Conservation (phyloP, 2,797 vertebrate species). For the Dendrocincla fuliginosa region DNA sequence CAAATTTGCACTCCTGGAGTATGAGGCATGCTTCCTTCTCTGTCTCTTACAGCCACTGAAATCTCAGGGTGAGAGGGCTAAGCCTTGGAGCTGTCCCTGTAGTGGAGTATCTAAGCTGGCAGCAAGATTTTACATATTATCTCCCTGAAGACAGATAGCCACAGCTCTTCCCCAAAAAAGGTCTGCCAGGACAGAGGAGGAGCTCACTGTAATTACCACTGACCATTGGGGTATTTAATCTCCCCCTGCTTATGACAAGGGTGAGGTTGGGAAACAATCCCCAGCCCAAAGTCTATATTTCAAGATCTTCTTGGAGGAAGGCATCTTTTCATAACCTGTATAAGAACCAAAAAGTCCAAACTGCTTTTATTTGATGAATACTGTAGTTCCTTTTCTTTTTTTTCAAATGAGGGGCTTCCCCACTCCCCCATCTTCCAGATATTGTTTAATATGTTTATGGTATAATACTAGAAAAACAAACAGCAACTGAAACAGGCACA, state of each 20-base stretch:
- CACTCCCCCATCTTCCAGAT: neutral
- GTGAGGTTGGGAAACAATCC: neutral
- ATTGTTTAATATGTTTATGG: neutral
- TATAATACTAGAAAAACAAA: neutral
- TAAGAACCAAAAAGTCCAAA: neutral
- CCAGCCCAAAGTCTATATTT: neutral
- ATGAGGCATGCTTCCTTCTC: neutral
- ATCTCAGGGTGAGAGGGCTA: neutral
- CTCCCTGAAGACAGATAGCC: neutral
- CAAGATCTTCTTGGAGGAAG: neutral
- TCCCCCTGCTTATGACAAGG: neutral
- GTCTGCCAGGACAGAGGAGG: neutral
- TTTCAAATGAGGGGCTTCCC: neutral
- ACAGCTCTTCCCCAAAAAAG: neutral
- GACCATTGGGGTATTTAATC: neutral
- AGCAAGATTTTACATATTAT: neutral
- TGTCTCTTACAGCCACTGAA: neutral
- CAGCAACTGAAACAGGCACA: conserved; percentile 6
- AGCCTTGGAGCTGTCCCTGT: neutral
- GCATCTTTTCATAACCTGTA: neutral
- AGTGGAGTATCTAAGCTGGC: neutral
- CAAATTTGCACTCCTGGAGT: neutral
- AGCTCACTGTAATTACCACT: neutral
- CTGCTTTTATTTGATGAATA: neutral
- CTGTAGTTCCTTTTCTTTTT: neutral